Percentiles rank a stretch among this genome's conserved stretches.
These are phyloP conservation scores for Anabacerthia variegaticeps DNA, from an alignment of 2,797 vertebrate species.

Conservation along the genomic window DNA sequence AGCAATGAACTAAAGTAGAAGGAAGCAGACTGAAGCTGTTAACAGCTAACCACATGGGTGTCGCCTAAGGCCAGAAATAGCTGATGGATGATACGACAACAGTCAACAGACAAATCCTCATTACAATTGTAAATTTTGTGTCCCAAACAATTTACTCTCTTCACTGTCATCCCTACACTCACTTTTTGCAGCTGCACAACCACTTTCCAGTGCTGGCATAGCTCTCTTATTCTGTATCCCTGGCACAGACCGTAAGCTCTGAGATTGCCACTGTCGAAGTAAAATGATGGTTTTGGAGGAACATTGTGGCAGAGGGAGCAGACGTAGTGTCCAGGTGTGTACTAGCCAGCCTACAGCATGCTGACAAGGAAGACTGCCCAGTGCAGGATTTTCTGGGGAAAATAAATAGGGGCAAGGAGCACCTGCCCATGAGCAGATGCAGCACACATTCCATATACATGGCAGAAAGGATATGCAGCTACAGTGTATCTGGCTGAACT, in stretches of 20 bases:
- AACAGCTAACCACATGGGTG: slow-evolving; percentile 21
- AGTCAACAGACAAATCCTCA: slow-evolving; percentile 61
- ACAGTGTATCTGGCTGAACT: not conserved
- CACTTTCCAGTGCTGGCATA: not conserved
- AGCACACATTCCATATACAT: accelerated
- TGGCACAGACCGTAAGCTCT: not conserved
- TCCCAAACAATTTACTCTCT: slow-evolving; percentile 34
- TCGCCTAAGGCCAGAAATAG: slow-evolving; percentile 33
- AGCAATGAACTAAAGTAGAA: slow-evolving; percentile 26
- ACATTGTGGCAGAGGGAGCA: not conserved
- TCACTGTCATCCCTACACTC: not conserved
- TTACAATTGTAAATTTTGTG: slow-evolving; percentile 59
- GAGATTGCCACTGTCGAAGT: not conserved
- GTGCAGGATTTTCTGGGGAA: not conserved
- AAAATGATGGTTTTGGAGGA: slow-evolving; percentile 22
- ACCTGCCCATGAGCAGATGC: not conserved
- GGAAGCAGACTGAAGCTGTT: slow-evolving; percentile 33
- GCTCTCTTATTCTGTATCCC: not conserved
- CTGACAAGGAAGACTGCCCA: not conserved
- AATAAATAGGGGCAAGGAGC: not conserved
- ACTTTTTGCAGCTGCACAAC: slow-evolving; percentile 18
- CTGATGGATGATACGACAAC: slow-evolving; percentile 48
- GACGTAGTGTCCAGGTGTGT: not conserved
- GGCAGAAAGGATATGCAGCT: not conserved
- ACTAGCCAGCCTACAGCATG: not conserved